These are phyloP conservation scores for Eupithecia subumbrata DNA, from an alignment of 2,888 invertebrate genomes.

Conservation along the genomic window DNA sequence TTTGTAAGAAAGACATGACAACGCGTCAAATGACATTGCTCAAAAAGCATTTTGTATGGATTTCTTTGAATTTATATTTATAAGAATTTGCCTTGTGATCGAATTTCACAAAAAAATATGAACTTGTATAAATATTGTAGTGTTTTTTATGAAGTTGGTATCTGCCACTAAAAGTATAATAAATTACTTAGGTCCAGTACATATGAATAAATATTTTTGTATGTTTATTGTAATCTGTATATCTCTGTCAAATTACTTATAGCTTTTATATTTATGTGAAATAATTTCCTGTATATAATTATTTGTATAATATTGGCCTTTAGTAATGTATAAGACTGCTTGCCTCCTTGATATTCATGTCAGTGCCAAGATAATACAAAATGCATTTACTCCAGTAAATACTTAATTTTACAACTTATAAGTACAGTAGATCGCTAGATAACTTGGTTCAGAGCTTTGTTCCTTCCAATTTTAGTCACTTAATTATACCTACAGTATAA, in stretches of 20 bases:
- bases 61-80: constrained; percentile 34
- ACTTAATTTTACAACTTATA: constrained; percentile 11
- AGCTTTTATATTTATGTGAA: not conserved
- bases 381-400: constrained; percentile 31
- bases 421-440: constrained; percentile 28
- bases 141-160: not conserved
- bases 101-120: constrained; percentile 17
- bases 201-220: constrained; percentile 4
- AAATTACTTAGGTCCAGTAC: not conserved
- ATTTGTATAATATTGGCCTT: constrained; percentile 24
- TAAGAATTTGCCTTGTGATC: constrained; percentile 29
- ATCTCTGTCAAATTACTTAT: constrained; percentile 7
- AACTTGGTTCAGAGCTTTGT: constrained; percentile 7
- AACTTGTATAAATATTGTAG: constrained; percentile 14
- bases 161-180: not conserved
- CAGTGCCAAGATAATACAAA: constrained; percentile 35
- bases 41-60: constrained; percentile 41
- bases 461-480: constrained; percentile 23
- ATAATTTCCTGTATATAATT: constrained; percentile 5
- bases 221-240: constrained; percentile 8
- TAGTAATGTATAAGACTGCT: constrained; percentile 20
- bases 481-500: constrained; percentile 21
- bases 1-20: constrained; percentile 26
- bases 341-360: constrained; percentile 19
- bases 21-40: constrained; percentile 39